Percentiles rank a stretch among this genome's conserved stretches.
These are phyloP conservation scores for Montipora capitata DNA, from an alignment of 92 coral and sea anemone species.

Conservation along the genomic window DNA sequence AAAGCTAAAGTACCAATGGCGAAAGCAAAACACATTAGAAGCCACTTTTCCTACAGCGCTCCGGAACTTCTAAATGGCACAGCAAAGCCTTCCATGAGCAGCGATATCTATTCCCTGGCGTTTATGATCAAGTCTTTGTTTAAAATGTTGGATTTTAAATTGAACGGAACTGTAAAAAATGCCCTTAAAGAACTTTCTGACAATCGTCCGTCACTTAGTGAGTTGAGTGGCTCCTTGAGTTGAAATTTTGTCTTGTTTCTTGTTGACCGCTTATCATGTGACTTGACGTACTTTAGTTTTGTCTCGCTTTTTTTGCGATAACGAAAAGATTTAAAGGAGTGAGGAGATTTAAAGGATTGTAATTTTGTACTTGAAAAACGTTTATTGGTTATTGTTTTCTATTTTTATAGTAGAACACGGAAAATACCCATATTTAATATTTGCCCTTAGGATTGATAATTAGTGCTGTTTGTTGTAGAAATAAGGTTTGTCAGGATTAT, in stretches of 20 bases:
- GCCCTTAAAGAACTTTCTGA: background rate
- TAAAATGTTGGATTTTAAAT: background rate
- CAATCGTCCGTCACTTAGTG: background rate
- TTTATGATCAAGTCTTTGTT: background rate
- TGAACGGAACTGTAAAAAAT: background rate
- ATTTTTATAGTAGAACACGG: too few relatives aligned
- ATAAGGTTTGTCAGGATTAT: too few relatives aligned
- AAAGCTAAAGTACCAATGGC: conserved; percentile 4
- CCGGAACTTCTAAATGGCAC: background rate
- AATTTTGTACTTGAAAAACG: background rate
- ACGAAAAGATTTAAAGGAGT: background rate
- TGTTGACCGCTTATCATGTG: background rate
- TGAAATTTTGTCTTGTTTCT: background rate
- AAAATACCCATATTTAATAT: too few relatives aligned
- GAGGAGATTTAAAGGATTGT: background rate
- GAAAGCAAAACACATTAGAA: background rate
- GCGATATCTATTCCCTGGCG: background rate
- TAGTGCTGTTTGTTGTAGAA: too few relatives aligned
- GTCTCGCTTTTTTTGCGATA: background rate
- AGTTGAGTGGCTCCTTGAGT: background rate
- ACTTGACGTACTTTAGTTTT: background rate
- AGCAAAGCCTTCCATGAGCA: background rate
- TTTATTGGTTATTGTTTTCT: background rate
- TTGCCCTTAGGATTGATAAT: too few relatives aligned
- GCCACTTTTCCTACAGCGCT: background rate